These are phyloP conservation scores for Luscinia megarhynchos DNA, from an alignment of 2,797 vertebrate species.

Conservation along the genomic window DNA sequence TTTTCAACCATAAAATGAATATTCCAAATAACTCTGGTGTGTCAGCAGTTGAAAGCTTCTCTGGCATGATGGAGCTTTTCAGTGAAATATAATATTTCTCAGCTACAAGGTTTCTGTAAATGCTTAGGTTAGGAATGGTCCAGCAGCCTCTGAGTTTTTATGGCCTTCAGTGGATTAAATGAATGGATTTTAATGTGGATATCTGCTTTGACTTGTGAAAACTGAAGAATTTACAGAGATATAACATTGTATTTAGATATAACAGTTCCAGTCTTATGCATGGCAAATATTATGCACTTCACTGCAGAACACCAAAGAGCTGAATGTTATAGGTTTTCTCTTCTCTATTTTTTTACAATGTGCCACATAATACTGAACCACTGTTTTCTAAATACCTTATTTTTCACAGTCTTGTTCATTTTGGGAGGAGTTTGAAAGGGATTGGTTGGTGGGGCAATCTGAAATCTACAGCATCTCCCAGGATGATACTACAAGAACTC, in stretches of 20 bases:
- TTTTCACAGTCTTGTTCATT: constrained; percentile 36
- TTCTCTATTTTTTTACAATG: background rate
- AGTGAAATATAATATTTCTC: background rate
- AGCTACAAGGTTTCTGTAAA: background rate
- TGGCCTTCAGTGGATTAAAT: background rate
- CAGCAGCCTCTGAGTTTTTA: background rate
- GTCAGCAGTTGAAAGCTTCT: background rate
- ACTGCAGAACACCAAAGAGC: background rate
- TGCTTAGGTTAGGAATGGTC: background rate
- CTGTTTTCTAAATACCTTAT: constrained; percentile 30
- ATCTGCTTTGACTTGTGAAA: background rate
- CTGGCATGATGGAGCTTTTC: background rate
- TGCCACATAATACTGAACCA: background rate
- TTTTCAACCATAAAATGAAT: background rate
- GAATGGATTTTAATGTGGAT: background rate
- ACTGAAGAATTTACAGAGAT: background rate
- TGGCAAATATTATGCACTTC: background rate
- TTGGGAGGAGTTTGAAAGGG: background rate
- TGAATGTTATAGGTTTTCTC: background rate
- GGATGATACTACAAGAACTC: background rate
- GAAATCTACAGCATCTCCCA: background rate
- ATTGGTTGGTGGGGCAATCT: background rate
- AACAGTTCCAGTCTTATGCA: background rate
- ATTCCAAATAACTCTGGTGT: background rate
- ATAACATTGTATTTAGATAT: background rate